Conservation (phyloP, 2,888 invertebrate species). For the Lasioglossum villosulum region DNA sequence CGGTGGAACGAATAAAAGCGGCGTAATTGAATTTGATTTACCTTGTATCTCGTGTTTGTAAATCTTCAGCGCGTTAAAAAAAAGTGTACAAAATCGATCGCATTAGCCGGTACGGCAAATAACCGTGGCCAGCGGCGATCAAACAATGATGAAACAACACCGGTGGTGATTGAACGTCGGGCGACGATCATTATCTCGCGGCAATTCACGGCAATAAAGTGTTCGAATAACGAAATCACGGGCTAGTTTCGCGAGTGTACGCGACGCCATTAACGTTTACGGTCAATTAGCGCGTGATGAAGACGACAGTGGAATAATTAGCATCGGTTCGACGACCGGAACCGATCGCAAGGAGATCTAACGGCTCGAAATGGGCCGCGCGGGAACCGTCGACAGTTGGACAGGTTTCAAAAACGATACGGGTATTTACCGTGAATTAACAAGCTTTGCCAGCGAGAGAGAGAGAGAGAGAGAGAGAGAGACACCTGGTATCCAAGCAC, state of each 20-base stretch:
- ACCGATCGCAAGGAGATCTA: not conserved
- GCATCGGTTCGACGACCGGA: not conserved
- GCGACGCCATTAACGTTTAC: not conserved
- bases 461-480: not conserved
- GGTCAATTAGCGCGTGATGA: not conserved
- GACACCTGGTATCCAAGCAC: slow-evolving; percentile 6
- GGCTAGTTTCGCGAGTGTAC: not conserved
- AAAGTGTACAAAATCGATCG: not conserved
- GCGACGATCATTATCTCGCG: not conserved
- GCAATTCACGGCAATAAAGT: not conserved
- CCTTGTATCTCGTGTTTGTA: not conserved
- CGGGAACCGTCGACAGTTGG: slow-evolving; percentile 11
- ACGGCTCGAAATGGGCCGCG: not conserved
- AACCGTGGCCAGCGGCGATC: not conserved
- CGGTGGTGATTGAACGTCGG: not conserved
- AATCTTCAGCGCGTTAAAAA: not conserved
- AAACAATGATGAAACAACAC: not conserved
- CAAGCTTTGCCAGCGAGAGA: not conserved
- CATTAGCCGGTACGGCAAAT: not conserved
- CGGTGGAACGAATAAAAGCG: not conserved
- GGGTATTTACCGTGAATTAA: slow-evolving; percentile 45
- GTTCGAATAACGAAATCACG: slow-evolving; percentile 5
- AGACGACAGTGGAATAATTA: not conserved
- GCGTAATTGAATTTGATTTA: not conserved
- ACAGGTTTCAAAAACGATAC: slow-evolving; percentile 42